Conservation (phyloP, 2,113 vertebrate genomes). For the Prinia subflava region DNA sequence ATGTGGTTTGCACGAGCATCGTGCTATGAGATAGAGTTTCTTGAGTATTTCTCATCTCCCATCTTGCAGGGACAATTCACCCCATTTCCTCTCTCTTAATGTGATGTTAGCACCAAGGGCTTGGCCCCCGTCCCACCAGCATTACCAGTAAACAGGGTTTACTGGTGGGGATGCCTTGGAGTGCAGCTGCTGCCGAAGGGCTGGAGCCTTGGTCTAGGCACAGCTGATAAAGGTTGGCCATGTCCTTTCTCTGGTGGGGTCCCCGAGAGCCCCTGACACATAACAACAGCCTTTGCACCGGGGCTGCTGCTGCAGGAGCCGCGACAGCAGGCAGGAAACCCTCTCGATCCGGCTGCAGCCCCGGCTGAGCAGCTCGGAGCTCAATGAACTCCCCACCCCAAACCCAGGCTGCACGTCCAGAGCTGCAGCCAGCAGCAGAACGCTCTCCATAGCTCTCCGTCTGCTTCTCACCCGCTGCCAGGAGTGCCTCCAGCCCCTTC, state of each 20-base stretch:
- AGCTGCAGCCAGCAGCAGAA: accelerated
- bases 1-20: conserved; percentile 25
- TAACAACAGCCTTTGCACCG: background rate
- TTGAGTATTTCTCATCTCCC: background rate
- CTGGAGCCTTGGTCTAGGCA: background rate
- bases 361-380: accelerated
- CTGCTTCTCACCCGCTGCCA: background rate
- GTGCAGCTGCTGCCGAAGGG: background rate
- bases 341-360: background rate
- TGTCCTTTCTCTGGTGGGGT: background rate
- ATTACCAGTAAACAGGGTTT: background rate
- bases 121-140: background rate
- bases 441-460: background rate
- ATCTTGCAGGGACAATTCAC: accelerated
- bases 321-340: background rate
- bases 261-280: background rate
- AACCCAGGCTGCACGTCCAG: background rate
- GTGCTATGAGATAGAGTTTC: background rate
- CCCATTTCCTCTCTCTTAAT: background rate
- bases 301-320: background rate
- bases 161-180: background rate
- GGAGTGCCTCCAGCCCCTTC: background rate
- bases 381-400: background rate
- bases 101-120: background rate
- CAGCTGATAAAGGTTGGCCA: background rate